These are phyloP conservation scores for Automeris io DNA, from an alignment of 2,888 invertebrate species.

Conservation along the genomic window DNA sequence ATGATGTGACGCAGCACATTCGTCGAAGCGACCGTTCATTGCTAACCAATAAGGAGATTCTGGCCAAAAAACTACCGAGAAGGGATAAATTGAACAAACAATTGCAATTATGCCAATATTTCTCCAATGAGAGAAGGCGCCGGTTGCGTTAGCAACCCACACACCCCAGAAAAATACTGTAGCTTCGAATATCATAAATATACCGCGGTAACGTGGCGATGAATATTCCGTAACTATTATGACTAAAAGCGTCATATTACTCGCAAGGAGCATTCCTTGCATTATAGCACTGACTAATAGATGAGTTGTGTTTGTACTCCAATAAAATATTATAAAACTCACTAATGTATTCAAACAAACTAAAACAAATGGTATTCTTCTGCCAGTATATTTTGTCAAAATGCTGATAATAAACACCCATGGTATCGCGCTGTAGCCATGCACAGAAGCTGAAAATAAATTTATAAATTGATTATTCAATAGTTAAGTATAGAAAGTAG, in stretches of 20 bases:
- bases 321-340: constrained; percentile 34
- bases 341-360: constrained; percentile 26
- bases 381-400: constrained; percentile 27
- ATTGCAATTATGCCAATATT: constrained; percentile 34
- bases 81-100: constrained; percentile 21
- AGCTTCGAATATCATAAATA: constrained; percentile 40
- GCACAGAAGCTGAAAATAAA: constrained; percentile 33
- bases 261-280: constrained; percentile 32
- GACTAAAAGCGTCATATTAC: constrained; percentile 34
- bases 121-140: constrained; percentile 40
- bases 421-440: constrained; percentile 33
- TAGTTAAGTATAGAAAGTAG: constrained; percentile 4
- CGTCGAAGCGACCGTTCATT: constrained; percentile 36
- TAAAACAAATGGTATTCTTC: constrained; percentile 32
- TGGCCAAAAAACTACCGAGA: constrained; percentile 33
- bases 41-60: constrained; percentile 47
- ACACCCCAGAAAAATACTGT: constrained; percentile 43
- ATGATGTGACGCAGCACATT: constrained; percentile 31
- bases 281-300: constrained; percentile 34
- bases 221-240: constrained; percentile 39
- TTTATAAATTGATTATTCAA: background rate
- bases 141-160: constrained; percentile 41
- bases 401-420: constrained; percentile 34
- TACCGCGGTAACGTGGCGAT: constrained; percentile 37
- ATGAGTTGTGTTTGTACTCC: constrained; percentile 28